Evolutionary conservation across 23 tunicate genomes (phyloP).

Genomic region (Trididemnum clinides): DNA sequence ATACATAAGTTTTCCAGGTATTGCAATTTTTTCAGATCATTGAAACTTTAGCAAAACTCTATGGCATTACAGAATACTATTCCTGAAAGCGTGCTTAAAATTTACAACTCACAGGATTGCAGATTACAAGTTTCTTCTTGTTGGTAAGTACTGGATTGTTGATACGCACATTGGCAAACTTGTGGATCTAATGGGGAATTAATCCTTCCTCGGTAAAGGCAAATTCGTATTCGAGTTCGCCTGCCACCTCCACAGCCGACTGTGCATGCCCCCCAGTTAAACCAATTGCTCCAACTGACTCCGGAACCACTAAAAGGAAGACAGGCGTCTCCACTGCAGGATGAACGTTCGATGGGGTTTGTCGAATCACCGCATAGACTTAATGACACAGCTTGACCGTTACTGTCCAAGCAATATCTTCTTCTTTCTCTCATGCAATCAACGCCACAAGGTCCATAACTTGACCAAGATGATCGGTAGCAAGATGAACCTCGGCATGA

Average conservation of each 20-base stretch:
- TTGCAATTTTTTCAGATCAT: too few species aligned
- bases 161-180: background rate
- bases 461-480: background rate
- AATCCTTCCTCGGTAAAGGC: conserved; percentile 11
- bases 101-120: background rate
- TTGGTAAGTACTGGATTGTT: background rate
- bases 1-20: background rate
- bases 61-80: background rate
- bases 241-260: background rate
- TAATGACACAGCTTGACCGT: background rate
- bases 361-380: background rate
- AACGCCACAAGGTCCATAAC: background rate
- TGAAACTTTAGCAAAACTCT: too few species aligned
- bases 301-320: background rate
- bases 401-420: background rate
- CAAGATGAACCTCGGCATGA: background rate
- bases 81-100: too few species aligned
- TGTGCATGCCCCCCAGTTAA: background rate
- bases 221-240: background rate
- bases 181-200: background rate
- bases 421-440: background rate
- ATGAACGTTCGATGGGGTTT: too few species aligned
- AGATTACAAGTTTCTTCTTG: too few species aligned
- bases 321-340: background rate
- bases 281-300: conserved; percentile 6